Evolutionary conservation across 2,797 vertebrate genomes (phyloP).

Genomic region (Antennarius maculatus): DNA sequence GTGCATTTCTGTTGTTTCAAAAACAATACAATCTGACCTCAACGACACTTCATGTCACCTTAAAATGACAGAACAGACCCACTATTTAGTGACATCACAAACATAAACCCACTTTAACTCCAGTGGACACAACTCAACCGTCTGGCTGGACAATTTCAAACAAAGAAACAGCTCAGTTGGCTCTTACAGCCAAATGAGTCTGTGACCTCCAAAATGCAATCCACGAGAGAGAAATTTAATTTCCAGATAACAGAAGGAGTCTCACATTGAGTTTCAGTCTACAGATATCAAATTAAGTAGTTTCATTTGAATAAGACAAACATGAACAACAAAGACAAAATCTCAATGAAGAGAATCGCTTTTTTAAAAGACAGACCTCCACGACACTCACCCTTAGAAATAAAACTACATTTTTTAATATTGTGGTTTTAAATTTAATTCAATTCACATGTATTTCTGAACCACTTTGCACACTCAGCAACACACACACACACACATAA

Average conservation of each 20-base stretch:
- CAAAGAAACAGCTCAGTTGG: slow-evolving; percentile 48
- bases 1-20: slow-evolving; percentile 4
- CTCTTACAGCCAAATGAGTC: slow-evolving; percentile 62
- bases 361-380: slow-evolving; percentile 2
- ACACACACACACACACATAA: slow-evolving; percentile 1
- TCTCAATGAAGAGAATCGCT: slow-evolving; percentile 37
- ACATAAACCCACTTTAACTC: slow-evolving; percentile 29
- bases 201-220: slow-evolving; percentile 75
- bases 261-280: slow-evolving; percentile 66
- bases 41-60: not conserved
- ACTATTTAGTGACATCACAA: not conserved
- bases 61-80: not conserved
- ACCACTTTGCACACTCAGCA: slow-evolving; percentile 2
- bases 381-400: slow-evolving; percentile 24
- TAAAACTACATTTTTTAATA: not conserved
- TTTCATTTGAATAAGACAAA: slow-evolving; percentile 67
- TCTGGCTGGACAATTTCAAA: slow-evolving; percentile 42
- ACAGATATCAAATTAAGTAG: slow-evolving; percentile 73
- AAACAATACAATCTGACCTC: not conserved
- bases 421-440: not conserved
- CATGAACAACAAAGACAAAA: slow-evolving; percentile 41
- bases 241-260: slow-evolving; percentile 73
- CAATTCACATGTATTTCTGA: slow-evolving; percentile 1
- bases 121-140: slow-evolving; percentile 32
- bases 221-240: slow-evolving; percentile 72